Percentiles rank a stretch among this genome's conserved stretches.
Evolutionary conservation across 2,888 invertebrate species (phyloP).

Genomic region (Nebria salina): DNA sequence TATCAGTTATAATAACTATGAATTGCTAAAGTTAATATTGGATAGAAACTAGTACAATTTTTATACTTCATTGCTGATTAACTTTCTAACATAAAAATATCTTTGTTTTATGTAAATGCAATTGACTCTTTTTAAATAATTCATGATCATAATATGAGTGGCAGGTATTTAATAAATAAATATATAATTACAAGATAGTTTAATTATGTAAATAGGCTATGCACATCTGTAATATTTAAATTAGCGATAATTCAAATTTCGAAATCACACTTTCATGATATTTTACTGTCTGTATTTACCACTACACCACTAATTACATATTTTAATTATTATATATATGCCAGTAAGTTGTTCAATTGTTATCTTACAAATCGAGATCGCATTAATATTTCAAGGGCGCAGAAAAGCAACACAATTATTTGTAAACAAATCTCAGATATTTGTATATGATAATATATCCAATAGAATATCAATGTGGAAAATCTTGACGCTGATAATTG

Average conservation of each 20-base stretch:
- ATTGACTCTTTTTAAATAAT: neutral
- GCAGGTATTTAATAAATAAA: neutral
- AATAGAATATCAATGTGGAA: neutral
- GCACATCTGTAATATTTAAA: neutral
- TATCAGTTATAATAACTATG: neutral
- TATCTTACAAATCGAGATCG: neutral
- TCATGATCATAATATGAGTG: neutral
- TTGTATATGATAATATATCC: neutral
- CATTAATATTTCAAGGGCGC: neutral
- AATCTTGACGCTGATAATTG: neutral
- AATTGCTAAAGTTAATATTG: neutral
- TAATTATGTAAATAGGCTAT: neutral
- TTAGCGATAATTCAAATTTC: neutral
- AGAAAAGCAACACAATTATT: neutral
- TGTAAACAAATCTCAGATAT: neutral
- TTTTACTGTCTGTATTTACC: neutral
- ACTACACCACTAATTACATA: neutral
- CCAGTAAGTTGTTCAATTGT: neutral
- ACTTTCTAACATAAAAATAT: constrained; percentile 1
- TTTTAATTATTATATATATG: neutral
- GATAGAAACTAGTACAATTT: neutral
- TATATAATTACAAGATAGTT: neutral
- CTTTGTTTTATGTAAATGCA: neutral
- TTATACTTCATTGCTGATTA: neutral
- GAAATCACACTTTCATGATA: neutral